These are phyloP conservation scores for Ramphastos sulfuratus DNA, from an alignment of 2,113 vertebrate genomes.

Conservation along the genomic window DNA sequence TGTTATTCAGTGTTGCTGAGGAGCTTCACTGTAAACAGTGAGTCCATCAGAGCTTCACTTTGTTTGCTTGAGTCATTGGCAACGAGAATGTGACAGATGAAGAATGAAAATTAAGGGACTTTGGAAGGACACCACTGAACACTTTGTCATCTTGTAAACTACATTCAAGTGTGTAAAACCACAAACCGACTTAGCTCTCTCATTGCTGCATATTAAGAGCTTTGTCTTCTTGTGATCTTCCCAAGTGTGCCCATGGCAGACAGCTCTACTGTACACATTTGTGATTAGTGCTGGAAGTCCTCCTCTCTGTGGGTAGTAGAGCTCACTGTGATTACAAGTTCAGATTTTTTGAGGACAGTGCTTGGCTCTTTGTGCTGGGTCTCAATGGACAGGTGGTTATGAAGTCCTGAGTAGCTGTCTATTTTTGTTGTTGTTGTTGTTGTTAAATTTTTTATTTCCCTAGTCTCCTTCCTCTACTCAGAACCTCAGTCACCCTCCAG, in stretches of 20 bases:
- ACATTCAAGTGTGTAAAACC: not conserved
- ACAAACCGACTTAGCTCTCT: not conserved
- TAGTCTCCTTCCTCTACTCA: not conserved
- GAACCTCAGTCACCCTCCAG: not conserved
- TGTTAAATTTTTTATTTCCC: constrained; percentile 51
- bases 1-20: not conserved
- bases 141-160: constrained; percentile 19
- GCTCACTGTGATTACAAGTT: not conserved
- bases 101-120: not conserved
- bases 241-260: fast-evolving
- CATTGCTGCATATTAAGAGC: not conserved
- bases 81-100: not conserved
- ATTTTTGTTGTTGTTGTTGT: constrained; percentile 29
- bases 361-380: not conserved
- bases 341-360: not conserved
- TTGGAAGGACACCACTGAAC: not conserved
- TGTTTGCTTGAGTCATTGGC: not conserved
- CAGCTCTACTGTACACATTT: not conserved
- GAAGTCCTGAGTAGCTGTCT: constrained; percentile 10
- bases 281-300: not conserved
- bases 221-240: constrained; percentile 31
- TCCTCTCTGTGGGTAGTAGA: not conserved
- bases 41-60: not conserved
- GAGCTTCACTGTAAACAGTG: not conserved
- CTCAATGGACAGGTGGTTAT: not conserved